phyloP scores from a whole-genome alignment of 2,888 invertebrate species.

The Zygaena filipendulae region DNA sequence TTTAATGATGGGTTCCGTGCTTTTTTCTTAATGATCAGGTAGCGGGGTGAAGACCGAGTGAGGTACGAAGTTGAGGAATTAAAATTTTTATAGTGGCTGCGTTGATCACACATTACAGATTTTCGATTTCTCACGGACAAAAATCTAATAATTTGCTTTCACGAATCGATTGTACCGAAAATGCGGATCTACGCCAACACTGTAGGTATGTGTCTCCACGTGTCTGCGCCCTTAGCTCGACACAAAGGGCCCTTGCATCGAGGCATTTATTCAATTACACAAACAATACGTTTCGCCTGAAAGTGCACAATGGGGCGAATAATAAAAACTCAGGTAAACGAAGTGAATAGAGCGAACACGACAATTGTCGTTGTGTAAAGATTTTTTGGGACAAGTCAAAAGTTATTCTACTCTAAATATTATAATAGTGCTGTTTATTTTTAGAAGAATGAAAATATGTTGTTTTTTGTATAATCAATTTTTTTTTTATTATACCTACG shows the following conservation, averaged over 20 bases:
- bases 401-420: conserved; percentile 42
- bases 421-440: conserved; percentile 45
- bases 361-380: conserved; percentile 47
- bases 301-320: conserved; percentile 48
- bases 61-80: no score
- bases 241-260: conserved; percentile 36
- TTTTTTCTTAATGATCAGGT: conserved; percentile 40
- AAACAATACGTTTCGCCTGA: conserved; percentile 55
- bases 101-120: background rate
- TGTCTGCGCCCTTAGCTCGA: conserved; percentile 18
- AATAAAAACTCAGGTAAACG: conserved; percentile 49
- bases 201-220: conserved; percentile 25
- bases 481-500: no score
- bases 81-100: no score
- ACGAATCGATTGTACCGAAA: conserved; percentile 25
- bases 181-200: conserved; percentile 17
- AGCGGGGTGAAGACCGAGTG: no score
- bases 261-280: conserved; percentile 64
- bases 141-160: conserved; percentile 19
- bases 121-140: conserved; percentile 18
- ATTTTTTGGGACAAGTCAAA: conserved; percentile 57
- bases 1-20: conserved; percentile 45
- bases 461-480: background rate
- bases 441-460: conserved; percentile 33
- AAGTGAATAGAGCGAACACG: conserved; percentile 46